phyloP scores from a whole-genome alignment of 2,113 vertebrate genomes.

The Scartelaos histophorus region DNA sequence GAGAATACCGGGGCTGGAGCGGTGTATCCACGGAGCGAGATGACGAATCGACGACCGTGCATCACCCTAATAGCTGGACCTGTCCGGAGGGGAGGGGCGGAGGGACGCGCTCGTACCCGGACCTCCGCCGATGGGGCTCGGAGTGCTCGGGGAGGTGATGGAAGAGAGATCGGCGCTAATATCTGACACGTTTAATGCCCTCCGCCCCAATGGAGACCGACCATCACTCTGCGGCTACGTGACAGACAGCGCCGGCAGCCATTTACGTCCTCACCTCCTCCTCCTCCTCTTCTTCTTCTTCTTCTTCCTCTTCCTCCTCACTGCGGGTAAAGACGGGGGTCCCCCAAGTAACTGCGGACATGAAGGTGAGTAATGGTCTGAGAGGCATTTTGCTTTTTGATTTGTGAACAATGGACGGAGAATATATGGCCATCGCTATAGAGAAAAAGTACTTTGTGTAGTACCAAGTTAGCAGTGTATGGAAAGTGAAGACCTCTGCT shows the following conservation, averaged over 20 bases:
- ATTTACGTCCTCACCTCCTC: slow-evolving; percentile 14
- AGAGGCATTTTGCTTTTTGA: not conserved
- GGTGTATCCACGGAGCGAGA: slow-evolving; percentile 58
- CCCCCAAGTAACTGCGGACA: not conserved
- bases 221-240: slow-evolving; percentile 46
- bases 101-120: slow-evolving; percentile 43
- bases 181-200: slow-evolving; percentile 64
- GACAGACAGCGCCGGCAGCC: slow-evolving; percentile 44
- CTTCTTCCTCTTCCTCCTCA: slow-evolving; percentile 5
- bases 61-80: slow-evolving; percentile 67
- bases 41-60: slow-evolving; percentile 64
- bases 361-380: not conserved
- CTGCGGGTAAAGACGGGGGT: not conserved
- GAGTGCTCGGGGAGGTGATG: slow-evolving; percentile 63
- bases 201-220: slow-evolving; percentile 41
- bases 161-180: slow-evolving; percentile 57
- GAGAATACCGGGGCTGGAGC: slow-evolving; percentile 29
- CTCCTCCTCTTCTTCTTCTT: not conserved
- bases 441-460: not conserved
- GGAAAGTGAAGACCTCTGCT: not conserved
- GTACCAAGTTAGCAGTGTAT: not conserved
- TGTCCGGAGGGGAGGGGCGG: slow-evolving; percentile 33
- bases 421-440: not conserved
- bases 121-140: slow-evolving; percentile 36
- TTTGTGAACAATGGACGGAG: not conserved